These are phyloP conservation scores for Champsocephalus gunnari DNA, from an alignment of 2,797 vertebrate genomes.

Conservation along the genomic window DNA sequence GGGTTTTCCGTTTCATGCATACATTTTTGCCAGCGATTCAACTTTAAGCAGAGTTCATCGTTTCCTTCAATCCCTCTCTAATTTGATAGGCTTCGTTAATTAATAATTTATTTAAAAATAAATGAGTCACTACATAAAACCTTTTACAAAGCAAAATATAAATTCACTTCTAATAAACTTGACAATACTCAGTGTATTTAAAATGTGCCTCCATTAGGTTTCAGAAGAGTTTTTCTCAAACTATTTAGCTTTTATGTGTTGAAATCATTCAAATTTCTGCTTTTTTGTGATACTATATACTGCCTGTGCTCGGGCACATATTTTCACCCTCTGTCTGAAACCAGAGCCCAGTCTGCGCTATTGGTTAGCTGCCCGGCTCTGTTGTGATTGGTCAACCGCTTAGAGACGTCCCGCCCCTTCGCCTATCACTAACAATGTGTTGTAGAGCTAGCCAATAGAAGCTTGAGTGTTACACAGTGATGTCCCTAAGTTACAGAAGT, in stretches of 20 bases:
- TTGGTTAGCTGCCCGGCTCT: too few relatives aligned
- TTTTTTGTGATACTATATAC: too few relatives aligned
- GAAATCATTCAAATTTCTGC: background rate
- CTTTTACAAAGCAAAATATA: background rate
- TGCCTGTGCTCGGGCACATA: too few relatives aligned
- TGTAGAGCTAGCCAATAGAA: too few relatives aligned
- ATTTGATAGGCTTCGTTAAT: background rate
- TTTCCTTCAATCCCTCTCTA: background rate
- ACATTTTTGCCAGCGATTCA: background rate
- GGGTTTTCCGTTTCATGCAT: constrained; percentile 1
- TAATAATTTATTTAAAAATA: background rate
- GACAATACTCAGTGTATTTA: background rate
- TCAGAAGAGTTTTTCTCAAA: background rate
- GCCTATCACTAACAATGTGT: too few relatives aligned
- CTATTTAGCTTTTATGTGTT: background rate
- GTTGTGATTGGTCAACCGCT: too few relatives aligned
- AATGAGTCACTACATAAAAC: background rate
- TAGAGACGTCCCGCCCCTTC: too few relatives aligned
- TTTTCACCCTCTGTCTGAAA: too few relatives aligned
- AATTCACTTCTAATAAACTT: background rate
- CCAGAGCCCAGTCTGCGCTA: too few relatives aligned
- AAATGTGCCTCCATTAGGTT: background rate
- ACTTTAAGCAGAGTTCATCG: background rate
- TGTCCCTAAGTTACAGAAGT: too few relatives aligned
- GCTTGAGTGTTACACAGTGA: too few relatives aligned